Percentiles rank a stretch among this genome's conserved stretches.
Conservation (phyloP, 2,888 invertebrate genomes). For the Clostera curtula region DNA sequence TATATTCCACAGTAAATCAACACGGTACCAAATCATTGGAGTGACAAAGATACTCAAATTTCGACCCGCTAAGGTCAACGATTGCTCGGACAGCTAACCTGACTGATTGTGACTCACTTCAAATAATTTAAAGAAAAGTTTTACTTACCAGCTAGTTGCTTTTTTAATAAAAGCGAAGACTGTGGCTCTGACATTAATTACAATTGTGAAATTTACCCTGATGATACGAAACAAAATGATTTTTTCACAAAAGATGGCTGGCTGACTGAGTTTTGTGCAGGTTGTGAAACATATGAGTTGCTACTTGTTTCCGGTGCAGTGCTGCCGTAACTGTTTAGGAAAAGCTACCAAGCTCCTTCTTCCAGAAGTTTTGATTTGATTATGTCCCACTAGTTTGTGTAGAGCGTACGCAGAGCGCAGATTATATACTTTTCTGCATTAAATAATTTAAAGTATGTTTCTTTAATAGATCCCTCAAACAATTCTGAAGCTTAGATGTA, state of each 20-base stretch:
- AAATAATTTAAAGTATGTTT: too few relatives aligned
- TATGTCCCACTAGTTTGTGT: too few relatives aligned
- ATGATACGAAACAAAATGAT: slow-evolving; percentile 83
- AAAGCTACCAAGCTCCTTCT: slow-evolving; percentile 2
- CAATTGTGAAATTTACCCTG: slow-evolving; percentile 85
- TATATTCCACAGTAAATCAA: slow-evolving; percentile 15
- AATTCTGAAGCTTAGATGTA: too few relatives aligned
- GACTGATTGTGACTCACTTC: slow-evolving; percentile 44
- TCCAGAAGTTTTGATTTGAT: too few relatives aligned
- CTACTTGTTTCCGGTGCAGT: slow-evolving; percentile 59
- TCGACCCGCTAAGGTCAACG: slow-evolving; percentile 71
- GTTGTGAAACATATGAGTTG: slow-evolving; percentile 73
- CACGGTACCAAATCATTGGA: slow-evolving; percentile 16
- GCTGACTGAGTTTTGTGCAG: slow-evolving; percentile 73
- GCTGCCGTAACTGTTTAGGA: slow-evolving; percentile 31
- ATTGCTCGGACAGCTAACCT: slow-evolving; percentile 55
- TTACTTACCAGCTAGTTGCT: slow-evolving; percentile 94
- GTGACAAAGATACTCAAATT: slow-evolving; percentile 52
- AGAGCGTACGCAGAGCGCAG: too few relatives aligned
- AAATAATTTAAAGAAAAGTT: slow-evolving; percentile 26
- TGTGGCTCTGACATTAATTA: slow-evolving; percentile 96
- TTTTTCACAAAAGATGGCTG: slow-evolving; percentile 84
- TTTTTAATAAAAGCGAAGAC: slow-evolving; percentile 95
- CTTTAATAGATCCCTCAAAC: too few relatives aligned
- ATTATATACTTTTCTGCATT: too few relatives aligned